phyloP scores from a whole-genome alignment of 2,113 vertebrate species.

The Colaptes auratus region DNA sequence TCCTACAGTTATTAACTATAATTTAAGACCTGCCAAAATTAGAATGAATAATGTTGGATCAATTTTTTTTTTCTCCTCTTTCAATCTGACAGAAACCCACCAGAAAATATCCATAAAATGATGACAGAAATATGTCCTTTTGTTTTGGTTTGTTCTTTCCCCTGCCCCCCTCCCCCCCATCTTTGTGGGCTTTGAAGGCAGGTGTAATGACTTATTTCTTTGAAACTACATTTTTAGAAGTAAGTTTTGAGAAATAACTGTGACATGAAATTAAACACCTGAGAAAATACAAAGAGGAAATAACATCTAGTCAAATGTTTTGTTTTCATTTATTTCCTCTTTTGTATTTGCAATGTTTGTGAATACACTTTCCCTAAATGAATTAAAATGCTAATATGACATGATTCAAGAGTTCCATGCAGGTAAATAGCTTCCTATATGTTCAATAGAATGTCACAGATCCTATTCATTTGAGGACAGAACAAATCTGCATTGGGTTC shows the following conservation, averaged over 20 bases:
- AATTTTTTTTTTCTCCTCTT: conserved; percentile 15
- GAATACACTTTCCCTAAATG: background rate
- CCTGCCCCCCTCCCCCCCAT: no score
- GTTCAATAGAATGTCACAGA: background rate
- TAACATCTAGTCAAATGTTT: background rate
- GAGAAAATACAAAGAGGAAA: background rate
- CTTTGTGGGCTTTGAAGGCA: background rate
- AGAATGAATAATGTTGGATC: background rate
- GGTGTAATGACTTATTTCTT: background rate
- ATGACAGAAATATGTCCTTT: background rate
- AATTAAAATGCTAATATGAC: background rate
- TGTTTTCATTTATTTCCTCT: background rate
- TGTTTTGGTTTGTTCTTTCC: background rate
- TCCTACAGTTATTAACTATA: background rate
- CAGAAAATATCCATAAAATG: background rate
- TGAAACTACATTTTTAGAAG: background rate
- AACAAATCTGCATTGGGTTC: background rate
- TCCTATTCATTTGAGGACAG: background rate
- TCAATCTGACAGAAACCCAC: background rate
- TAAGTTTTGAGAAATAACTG: background rate
- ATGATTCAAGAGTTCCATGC: rapidly evolving
- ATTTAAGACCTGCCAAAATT: conserved; percentile 24
- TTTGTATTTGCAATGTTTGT: background rate
- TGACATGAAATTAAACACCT: background rate
- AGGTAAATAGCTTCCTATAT: background rate